These are phyloP conservation scores for Python bivittatus DNA, from an alignment of 2,113 vertebrate genomes.

Conservation along the genomic window DNA sequence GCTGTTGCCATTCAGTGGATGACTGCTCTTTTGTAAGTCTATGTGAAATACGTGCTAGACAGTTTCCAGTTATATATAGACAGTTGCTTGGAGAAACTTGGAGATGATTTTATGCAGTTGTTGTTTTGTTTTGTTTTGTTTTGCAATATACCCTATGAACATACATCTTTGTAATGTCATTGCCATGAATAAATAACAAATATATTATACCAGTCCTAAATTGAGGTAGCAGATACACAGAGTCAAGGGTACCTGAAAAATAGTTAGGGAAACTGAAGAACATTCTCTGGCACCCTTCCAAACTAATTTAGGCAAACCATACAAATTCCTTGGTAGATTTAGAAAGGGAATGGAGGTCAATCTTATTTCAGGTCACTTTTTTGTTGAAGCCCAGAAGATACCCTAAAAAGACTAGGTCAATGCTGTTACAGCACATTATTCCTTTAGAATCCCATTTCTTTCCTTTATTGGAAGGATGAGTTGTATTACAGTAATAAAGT, in stretches of 20 bases:
- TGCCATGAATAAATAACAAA: not conserved
- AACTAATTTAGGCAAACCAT: not conserved
- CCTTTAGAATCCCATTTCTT: not conserved
- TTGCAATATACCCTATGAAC: not conserved
- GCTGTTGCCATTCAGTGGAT: slow-evolving; percentile 47
- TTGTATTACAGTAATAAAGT: not conserved
- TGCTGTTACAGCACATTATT: not conserved
- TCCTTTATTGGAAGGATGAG: not conserved
- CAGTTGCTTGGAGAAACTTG: not conserved
- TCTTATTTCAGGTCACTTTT: too few species aligned
- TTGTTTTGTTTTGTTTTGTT: not conserved
- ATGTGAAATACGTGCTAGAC: slow-evolving; percentile 48
- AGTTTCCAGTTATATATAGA: slow-evolving; percentile 29
- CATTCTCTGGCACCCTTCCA: not conserved
- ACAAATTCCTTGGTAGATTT: not conserved
- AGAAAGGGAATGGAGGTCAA: not conserved
- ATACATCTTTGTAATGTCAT: not conserved
- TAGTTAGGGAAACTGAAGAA: not conserved
- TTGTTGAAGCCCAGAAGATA: not conserved
- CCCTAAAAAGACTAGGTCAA: not conserved
- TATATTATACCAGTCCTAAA: not conserved
- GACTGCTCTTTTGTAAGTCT: slow-evolving; percentile 38
- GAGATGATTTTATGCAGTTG: not conserved
- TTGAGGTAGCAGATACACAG: not conserved
- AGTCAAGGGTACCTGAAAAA: not conserved